A percentile compares a stretch with the other conserved stretches of the same genome.
Evolutionary conservation across 2,797 vertebrate genomes (phyloP).

Genomic region (Falco biarmicus): DNA sequence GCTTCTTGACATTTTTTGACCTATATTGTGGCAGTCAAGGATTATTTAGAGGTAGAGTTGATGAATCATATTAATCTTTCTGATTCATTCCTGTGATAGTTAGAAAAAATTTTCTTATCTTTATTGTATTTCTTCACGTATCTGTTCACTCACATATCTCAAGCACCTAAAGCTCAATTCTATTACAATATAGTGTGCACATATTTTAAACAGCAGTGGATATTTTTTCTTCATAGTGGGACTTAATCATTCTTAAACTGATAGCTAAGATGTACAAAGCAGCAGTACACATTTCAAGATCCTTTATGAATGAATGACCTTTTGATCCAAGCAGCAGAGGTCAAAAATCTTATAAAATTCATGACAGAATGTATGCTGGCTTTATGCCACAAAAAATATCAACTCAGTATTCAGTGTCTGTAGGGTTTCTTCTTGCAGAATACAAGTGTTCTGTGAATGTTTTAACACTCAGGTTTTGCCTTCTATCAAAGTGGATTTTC

Average conservation of each 20-base stretch:
- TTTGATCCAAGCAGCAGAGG: not conserved
- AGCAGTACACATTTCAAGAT: not conserved
- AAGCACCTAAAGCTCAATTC: slow-evolving; percentile 33
- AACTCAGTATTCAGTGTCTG: not conserved
- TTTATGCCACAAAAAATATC: not conserved
- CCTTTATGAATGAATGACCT: not conserved
- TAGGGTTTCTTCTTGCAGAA: not conserved
- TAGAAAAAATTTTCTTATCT: slow-evolving; percentile 63
- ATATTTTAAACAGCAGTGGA: slow-evolving; percentile 27
- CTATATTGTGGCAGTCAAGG: not conserved
- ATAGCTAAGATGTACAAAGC: not conserved
- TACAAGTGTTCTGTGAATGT: not conserved
- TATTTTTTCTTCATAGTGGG: not conserved
- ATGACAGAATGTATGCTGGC: not conserved
- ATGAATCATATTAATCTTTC: slow-evolving; percentile 38
- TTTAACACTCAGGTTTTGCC: not conserved
- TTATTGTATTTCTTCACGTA: slow-evolving; percentile 46
- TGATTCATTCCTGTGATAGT: slow-evolving; percentile 35
- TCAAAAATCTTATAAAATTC: not conserved
- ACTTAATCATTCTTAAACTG: slow-evolving; percentile 11
- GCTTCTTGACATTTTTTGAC: slow-evolving; percentile 15
- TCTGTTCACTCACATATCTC: slow-evolving; percentile 55
- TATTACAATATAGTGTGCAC: not conserved
- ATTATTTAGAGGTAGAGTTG: slow-evolving; percentile 17
- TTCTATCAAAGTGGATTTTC: not conserved